Conservation (phyloP, 2,888 invertebrate species). For the Sinohyriopsis cumingii region DNA sequence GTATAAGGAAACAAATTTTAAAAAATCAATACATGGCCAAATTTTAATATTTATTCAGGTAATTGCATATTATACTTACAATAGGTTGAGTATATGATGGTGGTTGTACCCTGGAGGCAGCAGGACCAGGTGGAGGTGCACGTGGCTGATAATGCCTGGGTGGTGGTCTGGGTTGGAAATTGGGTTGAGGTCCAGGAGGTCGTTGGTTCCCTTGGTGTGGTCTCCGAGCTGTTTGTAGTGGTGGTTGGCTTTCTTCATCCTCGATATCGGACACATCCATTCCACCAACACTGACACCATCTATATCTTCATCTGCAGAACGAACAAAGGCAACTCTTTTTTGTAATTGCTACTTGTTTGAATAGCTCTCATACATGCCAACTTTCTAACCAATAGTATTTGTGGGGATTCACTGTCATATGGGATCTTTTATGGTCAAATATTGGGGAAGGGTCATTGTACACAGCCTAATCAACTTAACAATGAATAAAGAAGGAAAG, state of each 20-base stretch:
- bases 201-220: slow-evolving; percentile 25
- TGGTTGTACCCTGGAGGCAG: not conserved
- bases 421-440: too few species aligned
- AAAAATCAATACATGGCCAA: too few species aligned
- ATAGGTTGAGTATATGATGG: slow-evolving; percentile 23
- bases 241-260: slow-evolving; percentile 40
- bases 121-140: not conserved
- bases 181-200: slow-evolving; percentile 8
- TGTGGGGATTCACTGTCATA: too few species aligned
- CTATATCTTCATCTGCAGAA: slow-evolving; percentile 53
- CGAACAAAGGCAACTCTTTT: not conserved
- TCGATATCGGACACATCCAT: slow-evolving; percentile 70
- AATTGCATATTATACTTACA: slow-evolving; percentile 11
- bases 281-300: slow-evolving; percentile 67
- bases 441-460: too few species aligned
- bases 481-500: too few species aligned
- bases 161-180: slow-evolving; percentile 26
- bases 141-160: slow-evolving; percentile 4
- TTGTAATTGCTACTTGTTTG: too few species aligned
- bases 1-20: too few species aligned
- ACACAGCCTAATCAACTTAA: too few species aligned
- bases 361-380: too few species aligned
- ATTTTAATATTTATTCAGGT: too few species aligned
- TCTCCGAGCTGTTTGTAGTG: slow-evolving; percentile 24
- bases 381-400: too few species aligned